phyloP scores from a whole-genome alignment of 2,113 vertebrate species.

The human region DNA sequence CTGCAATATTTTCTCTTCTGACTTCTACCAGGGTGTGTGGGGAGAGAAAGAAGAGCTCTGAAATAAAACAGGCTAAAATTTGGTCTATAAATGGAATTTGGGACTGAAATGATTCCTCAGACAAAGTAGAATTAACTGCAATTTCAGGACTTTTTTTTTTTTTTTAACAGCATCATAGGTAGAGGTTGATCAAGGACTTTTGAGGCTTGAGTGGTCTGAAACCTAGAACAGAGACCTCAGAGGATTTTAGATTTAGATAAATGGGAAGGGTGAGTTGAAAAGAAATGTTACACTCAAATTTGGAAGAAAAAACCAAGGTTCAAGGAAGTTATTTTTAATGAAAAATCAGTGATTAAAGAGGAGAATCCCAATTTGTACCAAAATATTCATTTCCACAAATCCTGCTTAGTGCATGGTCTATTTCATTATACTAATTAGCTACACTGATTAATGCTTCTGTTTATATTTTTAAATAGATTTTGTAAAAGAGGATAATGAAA shows the following conservation, averaged over 20 bases:
- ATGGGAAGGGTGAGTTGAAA: background rate
- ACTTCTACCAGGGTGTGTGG: background rate
- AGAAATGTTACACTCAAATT: background rate
- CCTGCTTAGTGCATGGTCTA: background rate
- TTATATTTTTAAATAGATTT: background rate
- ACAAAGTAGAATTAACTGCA: background rate
- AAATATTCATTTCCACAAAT: conserved; percentile 28
- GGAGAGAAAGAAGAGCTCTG: background rate
- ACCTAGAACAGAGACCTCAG: background rate
- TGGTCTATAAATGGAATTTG: fast-evolving
- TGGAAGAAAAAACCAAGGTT: background rate
- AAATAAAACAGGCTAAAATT: background rate
- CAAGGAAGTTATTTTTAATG: background rate
- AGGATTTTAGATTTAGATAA: background rate
- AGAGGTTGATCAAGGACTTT: background rate
- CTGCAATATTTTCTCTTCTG: background rate
- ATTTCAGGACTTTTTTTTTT: background rate
- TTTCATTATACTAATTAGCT: conserved; percentile 29
- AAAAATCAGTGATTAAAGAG: background rate
- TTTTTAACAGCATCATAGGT: no score
- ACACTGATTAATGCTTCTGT: background rate
- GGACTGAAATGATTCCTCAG: background rate
- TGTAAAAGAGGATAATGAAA: background rate
- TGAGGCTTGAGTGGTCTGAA: background rate
- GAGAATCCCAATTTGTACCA: background rate